These are phyloP conservation scores for Ceyx margarethae DNA, from an alignment of 2,113 vertebrate species.

Conservation along the genomic window DNA sequence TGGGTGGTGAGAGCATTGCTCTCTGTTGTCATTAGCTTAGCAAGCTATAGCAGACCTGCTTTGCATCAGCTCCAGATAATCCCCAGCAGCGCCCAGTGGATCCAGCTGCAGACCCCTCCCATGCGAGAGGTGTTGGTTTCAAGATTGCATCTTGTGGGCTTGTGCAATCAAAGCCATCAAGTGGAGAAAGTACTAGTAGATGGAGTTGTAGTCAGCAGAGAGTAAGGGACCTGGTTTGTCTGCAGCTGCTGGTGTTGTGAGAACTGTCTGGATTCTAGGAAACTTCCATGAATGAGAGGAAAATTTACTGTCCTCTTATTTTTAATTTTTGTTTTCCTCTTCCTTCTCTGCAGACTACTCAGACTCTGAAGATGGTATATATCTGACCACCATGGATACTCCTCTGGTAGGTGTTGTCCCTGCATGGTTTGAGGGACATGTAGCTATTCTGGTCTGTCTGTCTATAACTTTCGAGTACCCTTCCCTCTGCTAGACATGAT, in stretches of 20 bases:
- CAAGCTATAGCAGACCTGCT: neutral
- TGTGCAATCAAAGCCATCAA: neutral
- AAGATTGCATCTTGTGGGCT: neutral
- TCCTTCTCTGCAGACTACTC: neutral
- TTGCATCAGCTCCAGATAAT: neutral
- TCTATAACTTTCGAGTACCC: neutral
- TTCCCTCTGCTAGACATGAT: neutral
- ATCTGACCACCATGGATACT: slow-evolving; percentile 13
- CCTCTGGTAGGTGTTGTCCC: slow-evolving; percentile 51
- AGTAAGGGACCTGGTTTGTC: neutral
- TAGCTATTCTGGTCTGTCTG: neutral
- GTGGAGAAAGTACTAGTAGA: neutral
- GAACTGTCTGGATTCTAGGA: neutral
- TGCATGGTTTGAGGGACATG: neutral
- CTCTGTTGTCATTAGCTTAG: neutral
- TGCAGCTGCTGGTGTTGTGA: neutral
- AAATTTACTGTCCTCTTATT: neutral
- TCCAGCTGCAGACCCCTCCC: neutral
- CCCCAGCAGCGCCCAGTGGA: neutral
- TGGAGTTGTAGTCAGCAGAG: neutral
- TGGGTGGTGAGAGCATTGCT: slow-evolving; percentile 13
- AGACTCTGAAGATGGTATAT: slow-evolving; percentile 20
- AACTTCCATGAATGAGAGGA: neutral
- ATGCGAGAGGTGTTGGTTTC: neutral
- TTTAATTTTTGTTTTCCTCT: neutral